A percentile compares a stretch with the other conserved stretches of the same genome.
phyloP scores from a whole-genome alignment of 2,888 invertebrate genomes.

The Chrysotoxum bicinctum region DNA sequence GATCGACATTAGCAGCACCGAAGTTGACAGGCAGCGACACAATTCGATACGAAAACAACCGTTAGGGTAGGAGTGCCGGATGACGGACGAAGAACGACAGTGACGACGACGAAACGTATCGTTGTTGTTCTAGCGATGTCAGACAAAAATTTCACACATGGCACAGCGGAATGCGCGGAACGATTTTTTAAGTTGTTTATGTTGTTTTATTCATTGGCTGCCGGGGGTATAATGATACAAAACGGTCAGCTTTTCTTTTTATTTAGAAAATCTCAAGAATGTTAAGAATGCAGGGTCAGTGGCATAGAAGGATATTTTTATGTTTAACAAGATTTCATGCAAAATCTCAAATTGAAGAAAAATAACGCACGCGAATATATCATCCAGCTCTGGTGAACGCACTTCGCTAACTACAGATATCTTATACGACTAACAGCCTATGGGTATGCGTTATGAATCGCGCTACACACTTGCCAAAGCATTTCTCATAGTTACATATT shows the following conservation, averaged over 20 bases:
- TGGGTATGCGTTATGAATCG: conserved; percentile 58
- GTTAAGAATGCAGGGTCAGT: conserved; percentile 8
- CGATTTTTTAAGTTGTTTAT: conserved; percentile 32
- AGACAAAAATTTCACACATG: conserved; percentile 63
- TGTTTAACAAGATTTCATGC: background rate
- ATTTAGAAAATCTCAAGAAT: conserved; percentile 1
- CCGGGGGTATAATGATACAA: background rate
- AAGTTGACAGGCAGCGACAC: conserved; percentile 33
- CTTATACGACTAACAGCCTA: conserved; percentile 22
- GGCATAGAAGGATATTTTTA: conserved; percentile 19
- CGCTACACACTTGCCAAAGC: conserved; percentile 47
- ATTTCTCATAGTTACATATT: conserved; percentile 62
- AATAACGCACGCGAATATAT: conserved; percentile 63
- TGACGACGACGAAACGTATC: background rate
- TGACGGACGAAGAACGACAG: conserved; percentile 2
- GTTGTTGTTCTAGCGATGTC: conserved; percentile 27
- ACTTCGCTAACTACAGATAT: conserved; percentile 62
- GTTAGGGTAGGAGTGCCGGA: background rate
- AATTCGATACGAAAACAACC: background rate
- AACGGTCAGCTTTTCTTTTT: conserved; percentile 31
- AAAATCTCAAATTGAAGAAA: background rate
- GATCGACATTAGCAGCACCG: conserved; percentile 42
- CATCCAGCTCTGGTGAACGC: conserved; percentile 67
- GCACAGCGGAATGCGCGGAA: conserved; percentile 55
- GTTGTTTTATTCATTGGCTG: background rate